Evolutionary conservation across 2,113 vertebrate genomes (phyloP), one percentile per base, ranked within the genome.

Genomic region (Myotis brandtii): DNA sequence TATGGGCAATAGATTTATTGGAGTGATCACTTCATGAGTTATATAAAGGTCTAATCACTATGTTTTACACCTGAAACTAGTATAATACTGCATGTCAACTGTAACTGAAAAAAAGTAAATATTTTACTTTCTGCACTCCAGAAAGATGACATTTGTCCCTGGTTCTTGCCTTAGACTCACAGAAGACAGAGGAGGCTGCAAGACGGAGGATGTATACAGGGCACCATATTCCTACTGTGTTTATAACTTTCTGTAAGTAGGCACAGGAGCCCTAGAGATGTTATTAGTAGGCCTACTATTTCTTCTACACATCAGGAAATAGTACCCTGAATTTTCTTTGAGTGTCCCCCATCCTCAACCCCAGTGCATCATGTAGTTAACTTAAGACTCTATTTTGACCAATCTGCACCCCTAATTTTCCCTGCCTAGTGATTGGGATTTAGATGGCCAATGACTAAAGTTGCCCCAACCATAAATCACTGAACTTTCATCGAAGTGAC

Each of bases 341-440:
- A 12, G 13, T 13, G 5, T 2, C 32, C 11, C 4, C 23, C 25
- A 79, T 12, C 20, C 79, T 4, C 34, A 70, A 18, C 21, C 56
- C 62, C 40, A 85, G 69, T 5, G 12, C 1, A 1, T 37, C 4
- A 2, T 23, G 1, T 43, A 13, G 14, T 43, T 89, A 50, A 62
- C n/a, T 27, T n/a, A 67, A 64, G 30, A 75, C 7, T n/a, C 23
- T 18, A 23, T 34, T 67, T 54, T 82, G 34, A 30, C 12, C 40
- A 59, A 6, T 83, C 6, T 14, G 18, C 67, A 16, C 9, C 46
- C 6, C 13, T 13, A 46, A n/a, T 13, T 18, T 86, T 6, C 32
- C 20, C 6, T 56, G 30, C 54, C 37, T 25, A 1, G 7, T 32
- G 43, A 13, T 0, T 40, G n/a, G 18, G 4, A 56, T 10, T 27